A percentile compares a stretch with the other conserved stretches of the same genome.
phyloP scores from a whole-genome alignment of 2,888 invertebrate species.

The Heliconius ethilla region DNA sequence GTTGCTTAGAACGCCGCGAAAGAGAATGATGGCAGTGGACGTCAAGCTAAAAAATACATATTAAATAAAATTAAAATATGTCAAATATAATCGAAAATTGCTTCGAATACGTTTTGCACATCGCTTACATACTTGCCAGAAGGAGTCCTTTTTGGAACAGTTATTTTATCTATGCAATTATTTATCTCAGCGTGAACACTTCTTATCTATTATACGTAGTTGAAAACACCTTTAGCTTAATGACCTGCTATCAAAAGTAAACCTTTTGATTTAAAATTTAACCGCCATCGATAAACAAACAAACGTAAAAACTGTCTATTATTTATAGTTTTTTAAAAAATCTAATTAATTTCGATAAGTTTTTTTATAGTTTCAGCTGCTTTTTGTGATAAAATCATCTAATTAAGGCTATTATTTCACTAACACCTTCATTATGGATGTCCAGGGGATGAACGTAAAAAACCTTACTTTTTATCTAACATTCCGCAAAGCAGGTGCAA shows the following conservation, averaged over 20 bases:
- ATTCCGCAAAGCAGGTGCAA: conserved; percentile 37
- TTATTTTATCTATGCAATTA: background rate
- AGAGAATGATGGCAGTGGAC: background rate
- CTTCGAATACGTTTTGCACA: no score
- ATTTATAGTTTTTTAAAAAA: conserved; percentile 23
- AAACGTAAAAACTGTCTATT: conserved; percentile 4
- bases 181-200: background rate
- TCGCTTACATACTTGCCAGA: background rate
- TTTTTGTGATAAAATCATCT: conserved; percentile 21
- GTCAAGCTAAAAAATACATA: background rate
- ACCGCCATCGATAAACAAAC: conserved; percentile 20
- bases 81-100: no score
- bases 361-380: conserved; percentile 21
- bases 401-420: conserved; percentile 22
- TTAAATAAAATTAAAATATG: background rate
- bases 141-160: background rate
- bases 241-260: background rate
- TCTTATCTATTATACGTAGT: background rate
- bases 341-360: conserved; percentile 13
- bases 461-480: conserved; percentile 17
- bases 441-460: conserved; percentile 20
- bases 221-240: conserved; percentile 18
- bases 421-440: conserved; percentile 36
- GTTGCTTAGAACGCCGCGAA: no score
- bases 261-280: conserved; percentile 1